phyloP scores from a whole-genome alignment of 2,888 invertebrate genomes.

The Leptinotarsa rubiginosa region DNA sequence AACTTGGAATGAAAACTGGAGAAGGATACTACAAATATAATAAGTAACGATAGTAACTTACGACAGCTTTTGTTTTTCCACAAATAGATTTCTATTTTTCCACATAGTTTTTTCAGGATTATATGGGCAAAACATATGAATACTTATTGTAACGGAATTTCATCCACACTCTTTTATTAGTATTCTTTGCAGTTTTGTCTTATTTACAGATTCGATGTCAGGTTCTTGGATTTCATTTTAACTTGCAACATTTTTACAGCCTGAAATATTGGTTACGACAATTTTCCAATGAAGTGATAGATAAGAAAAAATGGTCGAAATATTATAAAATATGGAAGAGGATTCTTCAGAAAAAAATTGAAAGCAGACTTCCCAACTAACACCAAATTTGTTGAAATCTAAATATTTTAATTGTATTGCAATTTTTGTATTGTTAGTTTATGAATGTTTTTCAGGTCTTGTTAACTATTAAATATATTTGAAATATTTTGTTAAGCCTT shows the following conservation, averaged over 20 bases:
- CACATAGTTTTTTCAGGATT: too few relatives aligned
- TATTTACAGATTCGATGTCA: not conserved
- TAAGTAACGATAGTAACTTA: conserved; percentile 60
- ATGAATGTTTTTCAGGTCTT: not conserved
- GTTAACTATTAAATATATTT: too few relatives aligned
- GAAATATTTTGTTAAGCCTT: too few relatives aligned
- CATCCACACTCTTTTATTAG: too few relatives aligned
- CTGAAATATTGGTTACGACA: conserved; percentile 40
- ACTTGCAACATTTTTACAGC: conserved; percentile 51
- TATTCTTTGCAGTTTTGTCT: not conserved
- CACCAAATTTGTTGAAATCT: not conserved
- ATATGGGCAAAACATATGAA: too few relatives aligned
- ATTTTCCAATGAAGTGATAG: conserved; percentile 27
- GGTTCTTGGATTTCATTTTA: not conserved
- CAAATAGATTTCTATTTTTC: not conserved
- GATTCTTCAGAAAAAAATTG: conserved; percentile 21
- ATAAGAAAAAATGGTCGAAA: conserved; percentile 37
- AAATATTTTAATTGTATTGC: not conserved
- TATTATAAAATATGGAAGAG: conserved; percentile 64
- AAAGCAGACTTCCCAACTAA: conserved; percentile 5
- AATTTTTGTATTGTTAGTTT: not conserved
- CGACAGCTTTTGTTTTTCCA: too few relatives aligned
- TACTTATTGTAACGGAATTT: too few relatives aligned
- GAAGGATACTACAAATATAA: conserved; percentile 86
- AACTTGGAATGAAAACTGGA: conserved; percentile 82